Base-by-base conservation (phyloP, 2,888 invertebrate species). In the Siphlonurus alternatus region DNA sequence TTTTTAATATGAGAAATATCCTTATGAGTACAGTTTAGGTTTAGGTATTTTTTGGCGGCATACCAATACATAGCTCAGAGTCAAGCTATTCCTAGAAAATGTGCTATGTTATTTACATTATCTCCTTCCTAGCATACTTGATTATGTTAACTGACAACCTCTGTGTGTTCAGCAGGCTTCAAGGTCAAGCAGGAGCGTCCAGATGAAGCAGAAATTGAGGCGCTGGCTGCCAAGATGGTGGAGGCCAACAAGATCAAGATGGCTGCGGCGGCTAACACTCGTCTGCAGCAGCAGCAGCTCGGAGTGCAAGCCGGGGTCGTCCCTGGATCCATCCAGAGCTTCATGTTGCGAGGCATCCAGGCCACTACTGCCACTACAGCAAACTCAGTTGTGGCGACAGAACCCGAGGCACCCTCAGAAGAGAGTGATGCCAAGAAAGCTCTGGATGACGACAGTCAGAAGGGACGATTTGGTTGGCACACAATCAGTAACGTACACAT, bases 121-220 rank as follows among this genome's bases (percentile, higher is more conserved):
- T n/a, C n/a, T n/a, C n/a, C n/a, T n/a, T n/a, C n/a, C n/a, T n/a
- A n/a, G n/a, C n/a, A n/a, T n/a, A n/a, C n/a, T n/a, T n/a, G n/a
- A n/a, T n/a, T n/a, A n/a, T n/a, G n/a, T n/a, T n/a, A n/a, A n/a
- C n/a, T n/a, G n/a, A n/a, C n/a, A n/a, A n/a, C n/a, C n/a, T n/a
- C n/a, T n/a, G n/a, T n/a, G n/a, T n/a, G n/a, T 63, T 53, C 54
- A 25, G 51, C 25, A 38, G 64, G 53, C 22, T 67, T 66, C 68
- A 79, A 79, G 71, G 83, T 88, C 68, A 88, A 88, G 75, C 83
- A 85, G 70, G 88, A 88, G 77, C 80, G 83, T 75, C 85, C 85
- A 68, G 90, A 92, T 80, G 92, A 92, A 75, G 88, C 89, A 70
- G 92, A 93, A 79, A 92, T 92, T 73, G 81, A 85, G 72, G 90